Evolutionary conservation across 37 sponge, comb jelly and placozoan genomes (phyloP).

Genomic region (Chondrosia reniformis): DNA sequence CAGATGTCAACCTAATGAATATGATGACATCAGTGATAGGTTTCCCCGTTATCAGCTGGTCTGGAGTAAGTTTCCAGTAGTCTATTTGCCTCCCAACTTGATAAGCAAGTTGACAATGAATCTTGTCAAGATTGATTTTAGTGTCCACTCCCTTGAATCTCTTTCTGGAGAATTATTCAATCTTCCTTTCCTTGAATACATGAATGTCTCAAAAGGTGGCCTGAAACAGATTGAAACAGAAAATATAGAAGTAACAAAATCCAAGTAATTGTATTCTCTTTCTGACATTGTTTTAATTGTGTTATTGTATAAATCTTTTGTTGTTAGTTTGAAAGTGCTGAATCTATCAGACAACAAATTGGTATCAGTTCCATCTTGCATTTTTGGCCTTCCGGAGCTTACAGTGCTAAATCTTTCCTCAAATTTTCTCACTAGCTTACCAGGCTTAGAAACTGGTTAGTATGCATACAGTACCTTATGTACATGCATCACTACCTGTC

Average conservation of each 20-base stretch:
- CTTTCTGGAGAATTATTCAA: constrained; percentile 65
- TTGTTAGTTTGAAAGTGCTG: constrained; percentile 41
- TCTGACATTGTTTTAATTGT: no score
- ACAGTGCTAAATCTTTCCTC: constrained; percentile 39
- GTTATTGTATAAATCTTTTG: no score
- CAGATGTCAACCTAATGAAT: constrained; percentile 14
- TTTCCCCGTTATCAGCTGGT: constrained; percentile 17
- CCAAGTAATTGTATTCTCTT: no score
- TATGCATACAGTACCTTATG: no score
- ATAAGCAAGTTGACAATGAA: constrained; percentile 31
- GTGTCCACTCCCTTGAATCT: constrained; percentile 41
- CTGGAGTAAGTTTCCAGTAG: constrained; percentile 56
- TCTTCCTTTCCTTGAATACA: constrained; percentile 38
- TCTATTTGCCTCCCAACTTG: constrained; percentile 42
- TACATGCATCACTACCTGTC: no score
- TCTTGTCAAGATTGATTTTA: constrained; percentile 53
- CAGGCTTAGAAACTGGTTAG: constrained; percentile 13
- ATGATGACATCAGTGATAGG: neutral
- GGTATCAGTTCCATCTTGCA: constrained; percentile 41
- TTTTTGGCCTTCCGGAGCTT: constrained; percentile 59
- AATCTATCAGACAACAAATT: constrained; percentile 58
- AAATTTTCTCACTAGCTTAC: constrained; percentile 59
- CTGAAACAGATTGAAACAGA: no score
- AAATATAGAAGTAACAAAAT: no score
- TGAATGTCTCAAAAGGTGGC: no score